phyloP scores from a whole-genome alignment of 2,113 vertebrate species.

The Mormoops blainvillei region DNA sequence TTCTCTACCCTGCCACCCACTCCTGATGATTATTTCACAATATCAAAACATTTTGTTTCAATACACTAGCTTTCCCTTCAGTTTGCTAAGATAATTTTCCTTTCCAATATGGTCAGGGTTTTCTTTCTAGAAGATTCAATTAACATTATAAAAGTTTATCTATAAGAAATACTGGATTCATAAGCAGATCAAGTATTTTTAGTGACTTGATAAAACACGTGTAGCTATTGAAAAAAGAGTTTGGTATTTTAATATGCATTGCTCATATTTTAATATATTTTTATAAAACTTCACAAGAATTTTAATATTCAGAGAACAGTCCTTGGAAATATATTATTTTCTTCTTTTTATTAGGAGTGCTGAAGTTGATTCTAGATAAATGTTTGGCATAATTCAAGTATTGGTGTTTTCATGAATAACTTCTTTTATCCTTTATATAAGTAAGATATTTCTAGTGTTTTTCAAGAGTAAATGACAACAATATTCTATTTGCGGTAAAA shows the following conservation, averaged over 20 bases:
- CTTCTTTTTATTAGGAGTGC: neutral
- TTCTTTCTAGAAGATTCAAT: neutral
- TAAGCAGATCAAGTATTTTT: neutral
- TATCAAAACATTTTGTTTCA: neutral
- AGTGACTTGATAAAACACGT: neutral
- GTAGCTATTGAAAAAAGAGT: neutral
- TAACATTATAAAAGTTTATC: neutral
- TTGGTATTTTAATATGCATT: neutral
- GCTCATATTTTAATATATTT: neutral
- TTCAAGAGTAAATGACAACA: neutral
- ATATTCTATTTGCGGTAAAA: neutral
- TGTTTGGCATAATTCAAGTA: neutral
- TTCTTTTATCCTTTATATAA: neutral
- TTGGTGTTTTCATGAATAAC: neutral
- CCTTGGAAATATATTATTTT: neutral
- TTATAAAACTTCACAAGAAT: neutral
- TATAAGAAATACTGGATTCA: neutral
- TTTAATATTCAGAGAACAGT: neutral
- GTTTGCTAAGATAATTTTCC: neutral
- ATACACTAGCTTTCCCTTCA: neutral
- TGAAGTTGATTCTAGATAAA: neutral
- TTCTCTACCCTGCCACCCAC: neutral
- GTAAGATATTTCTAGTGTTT: neutral
- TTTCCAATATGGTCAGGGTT: neutral
- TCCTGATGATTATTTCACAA: neutral